phyloP scores from a whole-genome alignment of 2,888 invertebrate species.

The Anthoptus insignis region DNA sequence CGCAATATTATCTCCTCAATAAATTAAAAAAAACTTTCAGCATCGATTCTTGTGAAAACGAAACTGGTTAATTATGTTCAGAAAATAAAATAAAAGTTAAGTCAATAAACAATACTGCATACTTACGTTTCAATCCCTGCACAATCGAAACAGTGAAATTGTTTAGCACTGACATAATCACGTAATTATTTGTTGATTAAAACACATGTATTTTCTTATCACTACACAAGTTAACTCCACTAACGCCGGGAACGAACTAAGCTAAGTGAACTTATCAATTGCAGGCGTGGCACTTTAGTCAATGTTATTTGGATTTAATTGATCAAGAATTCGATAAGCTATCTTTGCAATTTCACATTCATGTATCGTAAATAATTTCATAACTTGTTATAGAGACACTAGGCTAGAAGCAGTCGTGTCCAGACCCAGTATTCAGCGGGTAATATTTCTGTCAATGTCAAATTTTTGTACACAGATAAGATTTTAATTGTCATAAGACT shows the following conservation, averaged over 20 bases:
- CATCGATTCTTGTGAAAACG: too few relatives aligned
- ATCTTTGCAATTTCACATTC: conserved; percentile 13
- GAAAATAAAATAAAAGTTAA: too few relatives aligned
- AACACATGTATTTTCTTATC: conserved; percentile 45
- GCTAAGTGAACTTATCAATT: conserved; percentile 32
- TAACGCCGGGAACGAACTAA: conserved; percentile 47
- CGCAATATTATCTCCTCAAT: too few relatives aligned
- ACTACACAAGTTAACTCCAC: conserved; percentile 31
- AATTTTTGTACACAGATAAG: conserved; percentile 1
- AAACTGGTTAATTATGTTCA: too few relatives aligned
- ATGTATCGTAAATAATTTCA: not conserved
- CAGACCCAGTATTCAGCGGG: not conserved
- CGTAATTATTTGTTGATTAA: conserved; percentile 47
- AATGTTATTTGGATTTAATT: conserved; percentile 46
- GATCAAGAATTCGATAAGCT: conserved; percentile 23
- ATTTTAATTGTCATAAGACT: not conserved
- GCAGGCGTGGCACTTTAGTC: conserved; percentile 65
- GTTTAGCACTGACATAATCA: conserved; percentile 74
- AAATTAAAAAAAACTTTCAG: too few relatives aligned
- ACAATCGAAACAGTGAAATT: conserved; percentile 77
- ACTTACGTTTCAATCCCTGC: conserved; percentile 76
- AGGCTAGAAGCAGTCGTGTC: too few relatives aligned
- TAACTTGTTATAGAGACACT: not conserved
- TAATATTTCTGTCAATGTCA: conserved; percentile 10
- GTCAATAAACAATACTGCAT: conserved; percentile 43